Percentiles rank a stretch among this genome's conserved stretches.
phyloP scores from a whole-genome alignment of 1,140 invertebrate genomes.

The Cyrtorhinus lividipennis region DNA sequence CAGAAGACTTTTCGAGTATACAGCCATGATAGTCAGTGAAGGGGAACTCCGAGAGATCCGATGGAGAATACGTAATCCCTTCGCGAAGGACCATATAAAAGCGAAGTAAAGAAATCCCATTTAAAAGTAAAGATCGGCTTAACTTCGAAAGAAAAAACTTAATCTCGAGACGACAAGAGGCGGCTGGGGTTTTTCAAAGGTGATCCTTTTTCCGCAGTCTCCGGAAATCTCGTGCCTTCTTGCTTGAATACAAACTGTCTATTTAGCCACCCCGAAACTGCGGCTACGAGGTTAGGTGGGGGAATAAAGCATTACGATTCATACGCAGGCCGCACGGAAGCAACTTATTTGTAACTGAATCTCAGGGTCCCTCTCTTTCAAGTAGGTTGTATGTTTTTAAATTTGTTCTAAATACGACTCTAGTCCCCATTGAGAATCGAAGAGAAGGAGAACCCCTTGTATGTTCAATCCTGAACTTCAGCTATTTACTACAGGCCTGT shows the following conservation, averaged over 20 bases:
- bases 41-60: too few relatives aligned
- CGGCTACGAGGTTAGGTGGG: too few relatives aligned
- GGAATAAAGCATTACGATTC: background rate
- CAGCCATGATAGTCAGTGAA: too few relatives aligned
- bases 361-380: background rate
- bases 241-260: constrained; percentile 5
- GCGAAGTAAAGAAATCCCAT: constrained; percentile 11
- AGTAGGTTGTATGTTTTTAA: too few relatives aligned
- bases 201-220: constrained; percentile 4
- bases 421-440: too few relatives aligned
- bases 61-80: too few relatives aligned
- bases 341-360: background rate
- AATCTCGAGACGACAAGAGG: background rate
- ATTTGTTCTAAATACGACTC: too few relatives aligned
- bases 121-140: constrained; percentile 6
- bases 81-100: background rate
- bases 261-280: background rate
- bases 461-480: too few relatives aligned
- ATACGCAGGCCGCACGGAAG: background rate
- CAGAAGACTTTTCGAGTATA: too few relatives aligned
- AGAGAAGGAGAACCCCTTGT: too few relatives aligned
- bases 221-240: background rate
- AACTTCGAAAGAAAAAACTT: background rate
- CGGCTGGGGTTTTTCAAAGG: too few relatives aligned
- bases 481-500: too few relatives aligned